These are phyloP conservation scores for Falco biarmicus DNA, from an alignment of 2,797 vertebrate genomes.

Conservation along the genomic window DNA sequence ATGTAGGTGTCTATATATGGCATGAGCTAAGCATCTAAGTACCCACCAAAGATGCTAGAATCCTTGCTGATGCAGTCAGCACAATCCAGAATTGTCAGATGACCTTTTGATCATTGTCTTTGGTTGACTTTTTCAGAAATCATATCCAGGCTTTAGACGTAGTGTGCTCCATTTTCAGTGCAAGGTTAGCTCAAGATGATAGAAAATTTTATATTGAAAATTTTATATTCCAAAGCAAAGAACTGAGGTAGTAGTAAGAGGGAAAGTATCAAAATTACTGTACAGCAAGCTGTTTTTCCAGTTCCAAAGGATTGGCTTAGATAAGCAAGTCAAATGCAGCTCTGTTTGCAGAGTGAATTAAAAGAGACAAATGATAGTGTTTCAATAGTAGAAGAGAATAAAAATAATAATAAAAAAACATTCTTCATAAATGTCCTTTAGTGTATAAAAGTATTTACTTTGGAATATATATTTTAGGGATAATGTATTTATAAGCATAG, in stretches of 20 bases:
- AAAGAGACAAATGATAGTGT: background rate
- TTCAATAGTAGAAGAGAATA: background rate
- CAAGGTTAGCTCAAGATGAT: background rate
- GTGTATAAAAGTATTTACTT: background rate
- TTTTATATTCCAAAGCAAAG: background rate
- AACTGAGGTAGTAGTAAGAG: background rate
- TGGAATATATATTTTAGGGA: background rate
- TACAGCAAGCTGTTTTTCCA: background rate
- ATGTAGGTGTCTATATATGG: background rate
- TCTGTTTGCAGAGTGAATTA: background rate
- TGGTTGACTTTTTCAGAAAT: background rate
- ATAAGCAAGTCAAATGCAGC: background rate
- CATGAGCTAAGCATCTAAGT: background rate
- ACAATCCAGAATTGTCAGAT: background rate
- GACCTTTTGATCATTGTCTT: background rate
- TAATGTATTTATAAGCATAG: background rate
- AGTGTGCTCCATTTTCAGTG: background rate
- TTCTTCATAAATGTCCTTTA: background rate
- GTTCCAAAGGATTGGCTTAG: background rate
- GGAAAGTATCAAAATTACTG: background rate
- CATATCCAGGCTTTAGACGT: background rate
- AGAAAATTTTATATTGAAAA: background rate
- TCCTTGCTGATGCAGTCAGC: background rate
- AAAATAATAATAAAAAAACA: background rate
- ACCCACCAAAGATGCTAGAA: background rate